Conservation (phyloP, 2,113 vertebrate species). For the Gobio gobio region DNA sequence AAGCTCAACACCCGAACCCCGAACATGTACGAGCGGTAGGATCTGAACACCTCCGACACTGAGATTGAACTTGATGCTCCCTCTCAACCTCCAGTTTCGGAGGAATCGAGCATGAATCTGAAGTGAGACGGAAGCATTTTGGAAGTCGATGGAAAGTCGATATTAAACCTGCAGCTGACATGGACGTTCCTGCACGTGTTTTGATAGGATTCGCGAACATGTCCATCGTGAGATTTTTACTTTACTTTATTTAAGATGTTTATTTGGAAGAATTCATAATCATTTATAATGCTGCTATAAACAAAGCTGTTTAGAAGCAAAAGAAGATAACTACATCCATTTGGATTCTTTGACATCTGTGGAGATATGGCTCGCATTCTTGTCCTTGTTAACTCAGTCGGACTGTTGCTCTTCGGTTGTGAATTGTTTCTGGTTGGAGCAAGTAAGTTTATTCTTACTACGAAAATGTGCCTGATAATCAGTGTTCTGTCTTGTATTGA, state of each 20-base stretch:
- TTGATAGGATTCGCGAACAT: slow-evolving; percentile 57
- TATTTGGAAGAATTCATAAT: not conserved
- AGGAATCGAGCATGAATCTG: not conserved
- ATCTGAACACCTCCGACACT: not conserved
- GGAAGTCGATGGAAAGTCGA: slow-evolving; percentile 50
- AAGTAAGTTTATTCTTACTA: slow-evolving; percentile 79
- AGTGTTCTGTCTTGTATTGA: not conserved
- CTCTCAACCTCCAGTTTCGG: not conserved
- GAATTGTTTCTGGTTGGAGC: slow-evolving; percentile 88
- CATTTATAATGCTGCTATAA: slow-evolving; percentile 37
- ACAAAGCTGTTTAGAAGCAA: slow-evolving; percentile 55
- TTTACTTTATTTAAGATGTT: slow-evolving; percentile 52
- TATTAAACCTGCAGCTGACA: slow-evolving; percentile 59
- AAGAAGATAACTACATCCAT: slow-evolving; percentile 38
- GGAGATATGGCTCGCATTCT: slow-evolving; percentile 76
- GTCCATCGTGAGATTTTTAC: slow-evolving; percentile 42
- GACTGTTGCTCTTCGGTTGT: slow-evolving; percentile 90
- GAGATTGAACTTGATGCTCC: not conserved
- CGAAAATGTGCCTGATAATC: not conserved
- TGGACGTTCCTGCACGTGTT: slow-evolving; percentile 51
- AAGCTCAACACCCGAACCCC: not conserved
- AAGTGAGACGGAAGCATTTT: not conserved
- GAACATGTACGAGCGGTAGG: not conserved
- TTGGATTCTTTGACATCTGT: slow-evolving; percentile 35
- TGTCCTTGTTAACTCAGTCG: slow-evolving; percentile 74